Percentiles rank a stretch among this genome's conserved stretches.
Conservation (phyloP, 2,888 invertebrate genomes). For the Crepidodera aurea region DNA sequence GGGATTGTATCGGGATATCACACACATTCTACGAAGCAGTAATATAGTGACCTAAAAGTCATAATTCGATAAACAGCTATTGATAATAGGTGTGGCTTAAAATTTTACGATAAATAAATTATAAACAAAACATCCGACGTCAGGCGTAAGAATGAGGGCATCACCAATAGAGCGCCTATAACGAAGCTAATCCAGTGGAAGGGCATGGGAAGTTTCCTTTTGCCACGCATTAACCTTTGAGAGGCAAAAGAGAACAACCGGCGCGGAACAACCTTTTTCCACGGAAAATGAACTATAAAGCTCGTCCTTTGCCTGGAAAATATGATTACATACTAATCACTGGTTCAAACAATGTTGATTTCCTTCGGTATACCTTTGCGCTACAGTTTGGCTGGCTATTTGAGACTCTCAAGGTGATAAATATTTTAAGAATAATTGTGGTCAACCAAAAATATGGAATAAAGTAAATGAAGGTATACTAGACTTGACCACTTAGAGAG, state of each 20-base stretch:
- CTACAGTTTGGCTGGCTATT: too few species aligned
- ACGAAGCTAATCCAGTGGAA: conserved; percentile 57
- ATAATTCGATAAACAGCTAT: too few species aligned
- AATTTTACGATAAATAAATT: neutral
- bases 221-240: conserved; percentile 60
- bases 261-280: conserved; percentile 52
- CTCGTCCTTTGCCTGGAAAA: conserved; percentile 57
- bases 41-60: too few species aligned
- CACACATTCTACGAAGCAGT: neutral
- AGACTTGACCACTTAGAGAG: too few species aligned
- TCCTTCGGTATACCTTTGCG: conserved; percentile 22
- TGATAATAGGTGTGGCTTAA: neutral
- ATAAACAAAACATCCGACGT: neutral
- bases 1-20: conserved; percentile 10
- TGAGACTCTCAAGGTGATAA: too few species aligned
- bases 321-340: conserved; percentile 58
- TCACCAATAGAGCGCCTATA: conserved; percentile 56
- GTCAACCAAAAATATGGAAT: too few species aligned
- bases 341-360: conserved; percentile 56
- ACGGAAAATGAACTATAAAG: conserved; percentile 59
- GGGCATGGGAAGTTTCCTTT: conserved; percentile 60
- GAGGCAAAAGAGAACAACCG: conserved; percentile 57
- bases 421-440: too few species aligned
- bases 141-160: conserved; percentile 40
- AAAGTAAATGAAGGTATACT: too few species aligned